Base-by-base conservation (phyloP, 2,113 vertebrate species). In the Delphinapterus leucas region DNA sequence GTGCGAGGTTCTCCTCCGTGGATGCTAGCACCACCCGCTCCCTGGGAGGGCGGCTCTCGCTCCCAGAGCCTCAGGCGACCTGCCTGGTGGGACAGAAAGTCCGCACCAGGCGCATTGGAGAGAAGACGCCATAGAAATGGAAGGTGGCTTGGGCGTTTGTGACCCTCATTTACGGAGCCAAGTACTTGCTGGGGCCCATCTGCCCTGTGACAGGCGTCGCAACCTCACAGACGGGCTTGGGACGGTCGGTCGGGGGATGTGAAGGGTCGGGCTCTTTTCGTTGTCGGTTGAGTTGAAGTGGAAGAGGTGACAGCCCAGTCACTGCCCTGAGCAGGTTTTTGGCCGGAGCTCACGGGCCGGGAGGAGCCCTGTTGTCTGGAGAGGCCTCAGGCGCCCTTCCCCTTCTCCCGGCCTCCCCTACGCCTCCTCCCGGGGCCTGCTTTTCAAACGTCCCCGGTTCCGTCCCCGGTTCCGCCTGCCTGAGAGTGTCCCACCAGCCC, bases 151-250 rank as follows among this genome's bases (percentile, higher is more conserved):
- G 61, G 31, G 61, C 18, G 38, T 21, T 31, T 26, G 3, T 10
- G 47, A 67, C 9, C 31, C 77, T 68, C 28, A 11, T 33, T 33
- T 28, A 26, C 1, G 0, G 23, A 36, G 60, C 20, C 3, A 14
- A 9, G 53, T 18, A 8, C 73, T 28, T 28, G 15, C 2, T 53
- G 73, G 81, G 33, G 73, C 55, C 21, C 6, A 1, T 17, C 18
- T 53, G 82, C n/a, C 36, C 31, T 5, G 4, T 4, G 20, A 15
- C 0, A 0, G 65, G n/a, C 0, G 0, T 49, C 7, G 5, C 33
- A 53, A 4, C 41, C 49, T 38, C 0, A 0, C 6, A 17, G 60
- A 21, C 25, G 0, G 0, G 17, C 63, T 41, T 14, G 53, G 81
- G 49, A 13, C 58, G 63, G 63, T 63, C 38, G 9, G 25, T 15